Conservation (phyloP, 2,888 invertebrate genomes). For the Oxyteleia sp. region DNA sequence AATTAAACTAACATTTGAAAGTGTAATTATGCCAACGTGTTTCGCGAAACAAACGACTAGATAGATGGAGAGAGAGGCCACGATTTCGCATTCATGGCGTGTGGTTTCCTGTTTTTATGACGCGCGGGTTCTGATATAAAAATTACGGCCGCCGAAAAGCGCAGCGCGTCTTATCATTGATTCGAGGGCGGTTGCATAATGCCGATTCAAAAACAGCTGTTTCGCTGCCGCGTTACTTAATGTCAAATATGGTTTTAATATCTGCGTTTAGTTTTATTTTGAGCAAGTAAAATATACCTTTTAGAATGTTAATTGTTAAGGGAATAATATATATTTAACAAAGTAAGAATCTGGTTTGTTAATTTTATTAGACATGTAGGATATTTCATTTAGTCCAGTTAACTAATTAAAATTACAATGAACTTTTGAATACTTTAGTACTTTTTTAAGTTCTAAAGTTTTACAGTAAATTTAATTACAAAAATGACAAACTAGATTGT, state of each 20-base stretch:
- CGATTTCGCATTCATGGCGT: neutral
- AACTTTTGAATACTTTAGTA: no score
- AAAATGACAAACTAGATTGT: no score
- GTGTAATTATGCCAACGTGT: neutral
- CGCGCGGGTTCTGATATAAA: neutral
- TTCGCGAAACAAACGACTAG: neutral
- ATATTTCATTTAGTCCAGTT: no score
- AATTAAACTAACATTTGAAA: constrained; percentile 1
- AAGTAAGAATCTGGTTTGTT: no score
- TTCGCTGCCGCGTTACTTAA: neutral
- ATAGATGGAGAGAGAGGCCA: no score
- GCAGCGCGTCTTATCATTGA: neutral
- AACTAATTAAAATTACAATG: no score
- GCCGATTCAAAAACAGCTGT: neutral
- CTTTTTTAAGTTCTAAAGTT: no score
- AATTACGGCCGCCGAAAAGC: constrained; percentile 1
- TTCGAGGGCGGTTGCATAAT: neutral
- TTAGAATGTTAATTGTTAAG: no score
- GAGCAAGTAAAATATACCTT: no score
- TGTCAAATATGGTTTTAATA: neutral
- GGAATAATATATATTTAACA: no score
- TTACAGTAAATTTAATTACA: no score
- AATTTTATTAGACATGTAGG: no score
- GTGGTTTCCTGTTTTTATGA: neutral
- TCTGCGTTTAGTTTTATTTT: neutral